phyloP scores from a whole-genome alignment of 1,140 invertebrate species.

The Tribolium madens region DNA sequence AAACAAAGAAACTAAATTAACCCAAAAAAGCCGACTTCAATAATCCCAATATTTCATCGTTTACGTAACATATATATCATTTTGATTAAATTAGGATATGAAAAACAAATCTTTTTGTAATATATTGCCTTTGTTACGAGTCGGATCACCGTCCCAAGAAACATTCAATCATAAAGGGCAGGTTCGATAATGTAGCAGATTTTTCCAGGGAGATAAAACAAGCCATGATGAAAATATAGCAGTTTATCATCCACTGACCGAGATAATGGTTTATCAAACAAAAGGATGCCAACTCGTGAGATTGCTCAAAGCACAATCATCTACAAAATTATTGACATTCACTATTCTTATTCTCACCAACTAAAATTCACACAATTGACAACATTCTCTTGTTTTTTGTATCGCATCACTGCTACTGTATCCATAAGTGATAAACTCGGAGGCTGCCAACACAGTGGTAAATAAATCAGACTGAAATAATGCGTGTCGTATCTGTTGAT shows the following conservation, averaged over 20 bases:
- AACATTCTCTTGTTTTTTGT: constrained; percentile 19
- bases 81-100: constrained; percentile 44
- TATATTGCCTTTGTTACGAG: constrained; percentile 43
- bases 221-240: constrained; percentile 43
- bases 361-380: not conserved
- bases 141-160: constrained; percentile 43
- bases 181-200: constrained; percentile 41
- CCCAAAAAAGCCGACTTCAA: not conserved
- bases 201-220: constrained; percentile 42
- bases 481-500: constrained; percentile 47
- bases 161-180: constrained; percentile 45
- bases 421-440: not conserved
- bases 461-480: constrained; percentile 44
- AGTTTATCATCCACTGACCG: constrained; percentile 53
- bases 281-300: constrained; percentile 41
- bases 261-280: constrained; percentile 56
- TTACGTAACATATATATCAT: constrained; percentile 30
- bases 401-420: no score
- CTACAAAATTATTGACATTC: constrained; percentile 51
- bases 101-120: constrained; percentile 40
- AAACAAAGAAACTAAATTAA: constrained; percentile 19
- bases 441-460: not conserved
- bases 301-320: constrained; percentile 52
- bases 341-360: not conserved
- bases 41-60: constrained; percentile 17